Evolutionary conservation across 1,140 invertebrate species (phyloP), one percentile per base, ranked within the genome.

Genomic region (Drosophila pallidifrons): DNA sequence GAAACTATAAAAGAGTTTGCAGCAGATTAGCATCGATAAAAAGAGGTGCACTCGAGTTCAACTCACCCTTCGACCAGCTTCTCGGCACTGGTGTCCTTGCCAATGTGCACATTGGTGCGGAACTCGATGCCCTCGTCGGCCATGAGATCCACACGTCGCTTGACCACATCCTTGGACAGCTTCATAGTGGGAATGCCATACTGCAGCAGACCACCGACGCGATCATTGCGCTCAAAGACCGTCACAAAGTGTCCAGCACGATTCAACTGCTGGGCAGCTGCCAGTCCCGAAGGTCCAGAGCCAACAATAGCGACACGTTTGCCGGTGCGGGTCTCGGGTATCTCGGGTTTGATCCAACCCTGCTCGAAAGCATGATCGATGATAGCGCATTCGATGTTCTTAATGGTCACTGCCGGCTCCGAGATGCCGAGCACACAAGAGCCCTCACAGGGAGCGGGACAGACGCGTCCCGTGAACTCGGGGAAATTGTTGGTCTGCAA

Each of bases 111-210:
- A 85, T 97, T 97, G 1, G 97, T 97, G 91, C 97, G 96, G 93
- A 99, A 99, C 20, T 94, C 93, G 51, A 99, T 96, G 6, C 99
- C 99, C 94, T 99, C 99, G 8, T 96, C 96, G 52, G 95, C 94
- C 93, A 99, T 94, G 25, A 99, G 93, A 78, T 97, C 95, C 2
- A 99, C 95, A 77, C 99, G 94, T 38, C 99, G 94, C 81, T 98
- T 96, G 1, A 99, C 98, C 65, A 99, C 97, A 74, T 96, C 95
- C 93, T 99, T 99, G 68, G 96, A 96, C 0, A 99, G 94, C 93
- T 99, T 99, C 98, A 99, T 99, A 0, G 97, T 98, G 32, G 99
- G 99, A 88, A 99, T 99, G 57, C 99, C 99, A 93, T 99, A 99
- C 89, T 99, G 97, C 7, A 99, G 94, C 4, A 99, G 94, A 1